Evolutionary conservation across 2,888 invertebrate genomes (phyloP).

Genomic region (Meta bourneti): DNA sequence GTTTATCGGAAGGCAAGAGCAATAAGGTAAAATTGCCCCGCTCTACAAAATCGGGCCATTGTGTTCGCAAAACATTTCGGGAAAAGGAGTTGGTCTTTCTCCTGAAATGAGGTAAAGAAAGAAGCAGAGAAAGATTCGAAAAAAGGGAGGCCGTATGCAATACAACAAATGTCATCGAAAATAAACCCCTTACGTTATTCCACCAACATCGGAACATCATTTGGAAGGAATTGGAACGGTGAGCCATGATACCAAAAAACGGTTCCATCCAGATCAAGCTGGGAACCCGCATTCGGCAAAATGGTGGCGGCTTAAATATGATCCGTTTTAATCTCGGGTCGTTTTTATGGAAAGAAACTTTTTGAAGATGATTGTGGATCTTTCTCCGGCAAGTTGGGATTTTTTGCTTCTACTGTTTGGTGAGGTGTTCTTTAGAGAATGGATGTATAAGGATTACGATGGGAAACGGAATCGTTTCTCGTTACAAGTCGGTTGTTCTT

Average conservation of each 20-base stretch:
- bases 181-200: conserved; percentile 63
- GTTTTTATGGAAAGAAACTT: conserved; percentile 61
- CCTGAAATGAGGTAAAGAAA: no score
- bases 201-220: conserved; percentile 67
- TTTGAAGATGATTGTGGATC: conserved; percentile 60
- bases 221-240: conserved; percentile 57
- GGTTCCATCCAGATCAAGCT: conserved; percentile 36
- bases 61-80: conserved; percentile 18
- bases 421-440: conserved; percentile 51
- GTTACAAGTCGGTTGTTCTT: conserved; percentile 38
- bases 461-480: conserved; percentile 46
- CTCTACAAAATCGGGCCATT: conserved; percentile 32
- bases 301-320: conserved; percentile 69
- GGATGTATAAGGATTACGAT: conserved; percentile 57
- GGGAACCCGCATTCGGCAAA: conserved; percentile 64
- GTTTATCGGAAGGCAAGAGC: conserved; percentile 56
- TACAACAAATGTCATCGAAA: conserved; percentile 65
- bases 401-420: conserved; percentile 9
- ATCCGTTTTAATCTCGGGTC: conserved; percentile 67
- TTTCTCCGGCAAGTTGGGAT: conserved; percentile 32
- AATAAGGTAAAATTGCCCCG: conserved; percentile 63
- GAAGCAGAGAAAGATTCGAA: no score
- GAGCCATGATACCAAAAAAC: conserved; percentile 26
- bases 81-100: conserved; percentile 29
- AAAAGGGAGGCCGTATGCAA: conserved; percentile 18